Conservation (phyloP, 2,113 vertebrate genomes). For the Corythoichthys haematopterus region DNA sequence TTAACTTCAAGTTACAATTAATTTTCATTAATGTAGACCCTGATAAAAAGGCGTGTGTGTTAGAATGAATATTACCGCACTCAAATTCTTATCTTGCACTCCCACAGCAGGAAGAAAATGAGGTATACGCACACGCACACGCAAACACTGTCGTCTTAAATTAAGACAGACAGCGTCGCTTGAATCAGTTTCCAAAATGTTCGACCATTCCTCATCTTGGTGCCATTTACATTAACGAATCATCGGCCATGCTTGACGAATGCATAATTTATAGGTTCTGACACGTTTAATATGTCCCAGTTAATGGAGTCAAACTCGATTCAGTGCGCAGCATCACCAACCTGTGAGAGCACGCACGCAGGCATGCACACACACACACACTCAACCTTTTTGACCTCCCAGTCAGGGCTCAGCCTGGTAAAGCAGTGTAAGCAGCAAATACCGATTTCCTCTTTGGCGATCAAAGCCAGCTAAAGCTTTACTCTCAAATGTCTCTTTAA, state of each 20-base stretch:
- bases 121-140: background rate
- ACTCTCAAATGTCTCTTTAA: background rate
- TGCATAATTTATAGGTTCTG: constrained; percentile 40
- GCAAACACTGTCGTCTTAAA: constrained; percentile 18
- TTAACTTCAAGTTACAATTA: background rate
- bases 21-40: constrained; percentile 1
- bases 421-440: background rate
- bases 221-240: constrained; percentile 45
- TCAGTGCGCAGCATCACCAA: constrained; percentile 22
- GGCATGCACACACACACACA: background rate
- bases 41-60: background rate
- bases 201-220: constrained; percentile 27
- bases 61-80: background rate
- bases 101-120: background rate
- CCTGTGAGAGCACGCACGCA: constrained; percentile 18
- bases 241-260: constrained; percentile 30
- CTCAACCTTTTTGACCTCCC: constrained; percentile 17
- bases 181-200: constrained; percentile 18
- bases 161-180: constrained; percentile 9
- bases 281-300: constrained; percentile 62
- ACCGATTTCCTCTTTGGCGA: background rate
- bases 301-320: constrained; percentile 47
- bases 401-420: background rate
- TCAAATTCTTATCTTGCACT: background rate
- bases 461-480: background rate